Conservation (phyloP, 2,888 invertebrate species). For the Eupithecia centaureata region DNA sequence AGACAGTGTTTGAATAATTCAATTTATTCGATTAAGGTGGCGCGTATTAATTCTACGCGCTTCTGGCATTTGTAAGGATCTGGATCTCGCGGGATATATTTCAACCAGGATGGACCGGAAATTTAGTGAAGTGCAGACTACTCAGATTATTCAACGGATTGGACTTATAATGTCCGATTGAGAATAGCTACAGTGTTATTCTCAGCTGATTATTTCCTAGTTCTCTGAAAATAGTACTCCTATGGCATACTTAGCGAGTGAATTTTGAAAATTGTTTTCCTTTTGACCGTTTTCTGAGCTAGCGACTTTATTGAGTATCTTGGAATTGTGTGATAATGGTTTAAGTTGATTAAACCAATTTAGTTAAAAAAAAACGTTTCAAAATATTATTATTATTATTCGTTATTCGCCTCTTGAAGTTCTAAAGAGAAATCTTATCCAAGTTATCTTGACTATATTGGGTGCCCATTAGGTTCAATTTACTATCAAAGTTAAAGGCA, state of each 20-base stretch:
- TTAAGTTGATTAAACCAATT: too few species aligned
- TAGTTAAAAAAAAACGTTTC: too few species aligned
- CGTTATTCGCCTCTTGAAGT: too few species aligned
- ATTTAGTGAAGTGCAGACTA: not conserved
- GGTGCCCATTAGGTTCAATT: not conserved
- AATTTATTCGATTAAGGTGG: constrained; percentile 70
- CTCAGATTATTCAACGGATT: not conserved
- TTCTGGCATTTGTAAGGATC: constrained; percentile 56
- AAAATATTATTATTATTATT: too few species aligned
- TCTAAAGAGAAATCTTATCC: not conserved
- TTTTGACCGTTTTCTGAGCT: too few species aligned
- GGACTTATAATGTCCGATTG: not conserved
- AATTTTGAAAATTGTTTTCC: too few species aligned
- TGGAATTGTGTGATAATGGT: too few species aligned
- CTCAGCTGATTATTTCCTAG: too few species aligned
- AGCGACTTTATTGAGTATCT: too few species aligned
- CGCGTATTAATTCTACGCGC: constrained; percentile 65
- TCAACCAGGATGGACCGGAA: not conserved
- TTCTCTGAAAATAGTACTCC: too few species aligned
- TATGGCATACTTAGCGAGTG: too few species aligned
- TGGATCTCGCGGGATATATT: constrained; percentile 37
- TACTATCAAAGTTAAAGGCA: constrained; percentile 7
- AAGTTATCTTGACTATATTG: not conserved
- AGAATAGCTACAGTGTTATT: too few species aligned
- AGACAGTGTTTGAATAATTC: constrained; percentile 67